These are phyloP conservation scores for Chionis minor DNA, from an alignment of 2,113 vertebrate genomes.

Conservation along the genomic window DNA sequence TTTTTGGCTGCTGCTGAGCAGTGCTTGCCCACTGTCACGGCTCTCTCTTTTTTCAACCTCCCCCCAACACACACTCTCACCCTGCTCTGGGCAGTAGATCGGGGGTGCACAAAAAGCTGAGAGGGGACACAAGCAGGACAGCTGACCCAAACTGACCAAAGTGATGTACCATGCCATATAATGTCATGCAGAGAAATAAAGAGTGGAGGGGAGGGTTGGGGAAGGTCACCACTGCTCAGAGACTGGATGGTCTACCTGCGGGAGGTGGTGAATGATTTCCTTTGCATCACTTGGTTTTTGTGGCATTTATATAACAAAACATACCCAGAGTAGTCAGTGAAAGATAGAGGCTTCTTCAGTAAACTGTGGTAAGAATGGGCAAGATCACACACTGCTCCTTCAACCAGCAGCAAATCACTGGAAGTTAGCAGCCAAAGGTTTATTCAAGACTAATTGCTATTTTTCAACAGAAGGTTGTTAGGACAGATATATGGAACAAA, in stretches of 20 bases:
- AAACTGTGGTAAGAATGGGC: background rate
- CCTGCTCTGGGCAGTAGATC: accelerated
- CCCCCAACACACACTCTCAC: background rate
- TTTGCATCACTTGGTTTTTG: background rate
- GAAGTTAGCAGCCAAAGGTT: background rate
- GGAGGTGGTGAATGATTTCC: background rate
- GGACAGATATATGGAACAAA: background rate
- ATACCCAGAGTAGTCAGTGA: background rate
- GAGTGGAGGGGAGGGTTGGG: no score
- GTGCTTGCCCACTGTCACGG: background rate
- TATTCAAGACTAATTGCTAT: background rate
- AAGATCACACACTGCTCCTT: background rate
- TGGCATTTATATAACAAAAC: background rate
- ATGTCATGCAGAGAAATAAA: background rate
- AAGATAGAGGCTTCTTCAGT: background rate
- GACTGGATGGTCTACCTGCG: background rate
- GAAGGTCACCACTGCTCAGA: background rate
- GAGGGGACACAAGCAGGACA: background rate
- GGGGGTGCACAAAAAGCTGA: background rate
- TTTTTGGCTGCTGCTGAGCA: background rate
- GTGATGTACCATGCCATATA: background rate
- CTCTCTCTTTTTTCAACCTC: background rate
- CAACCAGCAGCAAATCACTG: background rate
- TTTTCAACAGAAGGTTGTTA: background rate
- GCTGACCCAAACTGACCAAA: background rate